Base-by-base conservation (phyloP, 2,888 invertebrate species). In the Metalampra italica region DNA sequence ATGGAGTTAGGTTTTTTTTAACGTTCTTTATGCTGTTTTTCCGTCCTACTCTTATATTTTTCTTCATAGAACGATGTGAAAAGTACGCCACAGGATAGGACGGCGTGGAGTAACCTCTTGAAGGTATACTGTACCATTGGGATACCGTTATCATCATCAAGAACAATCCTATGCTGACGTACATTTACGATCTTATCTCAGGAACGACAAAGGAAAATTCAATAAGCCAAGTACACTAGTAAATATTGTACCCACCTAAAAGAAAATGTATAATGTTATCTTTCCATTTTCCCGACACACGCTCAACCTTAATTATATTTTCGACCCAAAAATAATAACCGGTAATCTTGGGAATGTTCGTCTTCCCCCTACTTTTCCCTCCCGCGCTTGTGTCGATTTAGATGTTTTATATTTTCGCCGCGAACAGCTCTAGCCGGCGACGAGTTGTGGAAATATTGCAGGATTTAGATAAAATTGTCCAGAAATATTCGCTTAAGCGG, bases 401-500 rank as follows among this genome's bases (percentile, higher is more conserved):
- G 40, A 48, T 62, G 61, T 62, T 51, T 57, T 57, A 52, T 47
- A 65, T 69, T 66, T 64, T 57, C 47, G 51, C 46, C 44, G 52
- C 57, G 46, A 52, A 52, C 61, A 61, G 56, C 59, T 57, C 42
- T 9, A 12, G 32, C 55, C 58, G 53, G 62, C 57, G 54, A 63
- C 54, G 55, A 62, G 55, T 59, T 58, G 62, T 56, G 60, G 61
- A 67, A 68, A 72, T 66, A 66, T 66, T 60, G 54, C 49, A 59
- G 59, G 66, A 65, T 68, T 71, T 61, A 52, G 53, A 68, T 62
- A 58, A 64, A 66, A 69, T 68, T 65, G 59, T 55, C 47, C 51
- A 64, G 60, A 62, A 66, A 66, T 70, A 60, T 56, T 62, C 49
- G 43, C 54, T 51, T 47, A 48, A 36, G n/a, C 1, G 36, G n/a